These are phyloP conservation scores for Harpagoxenus sublaevis DNA, from an alignment of 2,888 invertebrate species.

Conservation along the genomic window DNA sequence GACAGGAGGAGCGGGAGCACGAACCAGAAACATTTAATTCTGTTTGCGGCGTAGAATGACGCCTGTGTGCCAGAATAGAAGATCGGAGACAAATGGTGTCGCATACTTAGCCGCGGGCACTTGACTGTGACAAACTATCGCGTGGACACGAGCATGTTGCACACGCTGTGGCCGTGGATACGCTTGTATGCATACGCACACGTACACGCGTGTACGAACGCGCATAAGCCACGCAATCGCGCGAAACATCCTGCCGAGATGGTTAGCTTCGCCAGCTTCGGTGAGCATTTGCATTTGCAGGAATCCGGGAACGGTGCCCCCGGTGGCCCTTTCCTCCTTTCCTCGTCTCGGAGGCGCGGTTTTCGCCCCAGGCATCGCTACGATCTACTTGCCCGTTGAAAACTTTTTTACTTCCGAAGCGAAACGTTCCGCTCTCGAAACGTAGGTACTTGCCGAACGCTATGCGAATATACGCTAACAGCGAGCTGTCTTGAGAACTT, in stretches of 20 bases:
- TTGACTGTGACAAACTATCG: slow-evolving; percentile 85
- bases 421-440: slow-evolving; percentile 19
- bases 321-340: slow-evolving; percentile 54
- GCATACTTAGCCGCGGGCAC: slow-evolving; percentile 84
- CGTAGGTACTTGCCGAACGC: slow-evolving; percentile 1
- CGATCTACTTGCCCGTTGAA: slow-evolving; percentile 34
- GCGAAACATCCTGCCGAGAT: slow-evolving; percentile 10
- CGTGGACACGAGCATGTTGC: slow-evolving; percentile 57
- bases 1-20: slow-evolving; percentile 21
- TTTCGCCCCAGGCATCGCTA: slow-evolving; percentile 24
- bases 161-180: neutral
- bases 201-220: slow-evolving; percentile 20
- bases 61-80: slow-evolving; percentile 76
- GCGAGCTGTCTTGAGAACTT: slow-evolving; percentile 27
- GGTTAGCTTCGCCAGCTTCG: slow-evolving; percentile 51
- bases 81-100: slow-evolving; percentile 83
- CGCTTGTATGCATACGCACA: neutral
- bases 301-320: slow-evolving; percentile 63
- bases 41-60: slow-evolving; percentile 78
- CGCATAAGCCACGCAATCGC: slow-evolving; percentile 19
- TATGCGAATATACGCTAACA: slow-evolving; percentile 30
- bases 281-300: slow-evolving; percentile 62
- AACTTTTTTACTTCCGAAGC: slow-evolving; percentile 40
- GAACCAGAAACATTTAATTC: slow-evolving; percentile 74
- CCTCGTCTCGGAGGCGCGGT: slow-evolving; percentile 48